Conservation (phyloP, 2,888 invertebrate genomes). For the Agrochola circellaris region DNA sequence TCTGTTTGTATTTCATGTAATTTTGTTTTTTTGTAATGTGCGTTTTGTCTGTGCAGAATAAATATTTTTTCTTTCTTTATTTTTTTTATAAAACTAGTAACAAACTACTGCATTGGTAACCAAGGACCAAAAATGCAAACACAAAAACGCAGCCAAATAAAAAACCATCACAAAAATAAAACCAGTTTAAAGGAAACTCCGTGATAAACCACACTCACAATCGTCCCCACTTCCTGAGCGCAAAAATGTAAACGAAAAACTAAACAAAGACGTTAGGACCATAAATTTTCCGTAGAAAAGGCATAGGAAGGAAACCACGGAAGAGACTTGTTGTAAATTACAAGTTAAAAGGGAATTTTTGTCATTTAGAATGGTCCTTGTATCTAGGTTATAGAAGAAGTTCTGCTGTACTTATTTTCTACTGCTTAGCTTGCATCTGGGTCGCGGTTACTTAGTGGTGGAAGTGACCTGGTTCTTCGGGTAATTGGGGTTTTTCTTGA, state of each 20-base stretch:
- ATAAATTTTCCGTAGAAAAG: slow-evolving; percentile 58
- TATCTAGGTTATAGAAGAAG: slow-evolving; percentile 44
- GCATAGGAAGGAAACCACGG: slow-evolving; percentile 62
- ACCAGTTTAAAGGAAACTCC: slow-evolving; percentile 42
- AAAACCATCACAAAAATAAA: slow-evolving; percentile 19
- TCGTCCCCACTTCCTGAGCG: slow-evolving; percentile 37
- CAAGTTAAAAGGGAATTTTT: slow-evolving; percentile 40
- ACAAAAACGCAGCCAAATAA: slow-evolving; percentile 7
- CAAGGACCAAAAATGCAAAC: neutral
- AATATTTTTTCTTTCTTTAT: too few relatives aligned
- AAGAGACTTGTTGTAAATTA: slow-evolving; percentile 59
- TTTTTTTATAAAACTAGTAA: neutral
- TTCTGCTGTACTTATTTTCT: slow-evolving; percentile 19
- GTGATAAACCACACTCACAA: slow-evolving; percentile 43
- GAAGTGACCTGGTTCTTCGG: slow-evolving; percentile 22
- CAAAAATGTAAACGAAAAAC: slow-evolving; percentile 57
- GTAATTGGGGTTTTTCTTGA: neutral
- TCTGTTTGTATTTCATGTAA: too few relatives aligned
- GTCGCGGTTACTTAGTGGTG: slow-evolving; percentile 26
- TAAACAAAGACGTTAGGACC: slow-evolving; percentile 48
- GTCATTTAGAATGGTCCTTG: slow-evolving; percentile 26
- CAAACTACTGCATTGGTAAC: neutral
- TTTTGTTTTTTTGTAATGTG: too few relatives aligned
- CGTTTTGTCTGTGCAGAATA: too few relatives aligned
- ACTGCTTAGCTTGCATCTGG: slow-evolving; percentile 41